phyloP scores from a whole-genome alignment of 2,888 invertebrate genomes.

The Baronia brevicornis region DNA sequence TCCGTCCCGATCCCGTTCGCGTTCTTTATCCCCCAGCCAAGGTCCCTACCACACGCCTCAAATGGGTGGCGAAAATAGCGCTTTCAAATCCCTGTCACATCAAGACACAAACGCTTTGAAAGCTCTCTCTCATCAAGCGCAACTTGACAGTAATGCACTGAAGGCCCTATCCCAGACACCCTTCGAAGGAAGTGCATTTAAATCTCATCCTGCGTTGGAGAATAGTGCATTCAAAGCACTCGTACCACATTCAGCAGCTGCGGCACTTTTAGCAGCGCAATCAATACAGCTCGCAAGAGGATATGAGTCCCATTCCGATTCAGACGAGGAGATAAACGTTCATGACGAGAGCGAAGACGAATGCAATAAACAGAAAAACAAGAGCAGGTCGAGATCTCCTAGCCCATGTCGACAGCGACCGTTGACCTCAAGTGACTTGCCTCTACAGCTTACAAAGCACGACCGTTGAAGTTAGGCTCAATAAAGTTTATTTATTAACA shows the following conservation, averaged over 20 bases:
- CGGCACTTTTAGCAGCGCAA: constrained; percentile 72
- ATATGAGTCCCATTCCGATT: constrained; percentile 74
- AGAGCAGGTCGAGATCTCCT: constrained; percentile 62
- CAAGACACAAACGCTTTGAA: constrained; percentile 77
- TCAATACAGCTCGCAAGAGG: constrained; percentile 63
- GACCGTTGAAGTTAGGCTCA: constrained; percentile 71
- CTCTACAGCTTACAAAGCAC: constrained; percentile 83
- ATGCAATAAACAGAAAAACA: constrained; percentile 54
- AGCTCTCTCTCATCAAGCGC: constrained; percentile 72
- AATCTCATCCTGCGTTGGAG: constrained; percentile 78
- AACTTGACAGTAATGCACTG: constrained; percentile 74
- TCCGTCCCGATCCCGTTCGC: constrained; percentile 80
- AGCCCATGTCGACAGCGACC: constrained; percentile 53
- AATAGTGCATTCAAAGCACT: constrained; percentile 91
- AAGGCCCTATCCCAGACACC: constrained; percentile 61
- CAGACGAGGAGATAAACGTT: constrained; percentile 90
- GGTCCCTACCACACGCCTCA: constrained; percentile 76
- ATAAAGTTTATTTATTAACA: constrained; percentile 42
- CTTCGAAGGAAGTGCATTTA: constrained; percentile 55
- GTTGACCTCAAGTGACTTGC: constrained; percentile 66
- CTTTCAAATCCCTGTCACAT: constrained; percentile 85
- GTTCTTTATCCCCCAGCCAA: constrained; percentile 78
- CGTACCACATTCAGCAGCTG: constrained; percentile 79
- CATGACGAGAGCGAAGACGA: constrained; percentile 85
- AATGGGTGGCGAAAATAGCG: constrained; percentile 94